A percentile compares a stretch with the other conserved stretches of the same genome.
Conservation (phyloP, 2,797 vertebrate genomes). For the Oryzias sinensis region DNA sequence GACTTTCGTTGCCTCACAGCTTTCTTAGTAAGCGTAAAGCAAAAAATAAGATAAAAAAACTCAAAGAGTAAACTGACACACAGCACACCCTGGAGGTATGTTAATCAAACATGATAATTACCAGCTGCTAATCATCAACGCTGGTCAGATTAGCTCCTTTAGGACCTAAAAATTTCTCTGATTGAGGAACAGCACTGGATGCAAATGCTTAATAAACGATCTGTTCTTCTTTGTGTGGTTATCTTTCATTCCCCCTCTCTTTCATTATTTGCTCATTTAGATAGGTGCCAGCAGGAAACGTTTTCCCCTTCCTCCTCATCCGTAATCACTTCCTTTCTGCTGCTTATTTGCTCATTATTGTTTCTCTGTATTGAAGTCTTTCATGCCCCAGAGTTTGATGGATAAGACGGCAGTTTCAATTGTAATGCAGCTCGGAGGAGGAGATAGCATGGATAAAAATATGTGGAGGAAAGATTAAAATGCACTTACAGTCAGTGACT, state of each 20-base stretch:
- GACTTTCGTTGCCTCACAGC: background rate
- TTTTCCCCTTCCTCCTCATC: slow-evolving; percentile 40
- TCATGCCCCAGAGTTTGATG: slow-evolving; percentile 45
- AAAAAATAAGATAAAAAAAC: slow-evolving; percentile 5
- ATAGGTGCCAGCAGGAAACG: slow-evolving; percentile 32
- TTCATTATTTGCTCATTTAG: slow-evolving; percentile 55
- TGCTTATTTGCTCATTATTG: slow-evolving; percentile 56
- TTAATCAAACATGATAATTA: slow-evolving; percentile 17
- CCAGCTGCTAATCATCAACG: slow-evolving; percentile 26
- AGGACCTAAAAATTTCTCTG: slow-evolving; percentile 3
- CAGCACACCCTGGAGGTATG: background rate
- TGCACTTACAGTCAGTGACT: too few relatives aligned
- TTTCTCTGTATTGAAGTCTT: slow-evolving; percentile 39
- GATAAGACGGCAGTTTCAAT: slow-evolving; percentile 54
- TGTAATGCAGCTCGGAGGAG: slow-evolving; percentile 17
- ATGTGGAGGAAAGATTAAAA: background rate
- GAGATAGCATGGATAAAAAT: background rate
- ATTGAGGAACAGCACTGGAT: slow-evolving; percentile 12
- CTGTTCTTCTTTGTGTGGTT: slow-evolving; percentile 17
- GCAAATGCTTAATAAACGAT: slow-evolving; percentile 28
- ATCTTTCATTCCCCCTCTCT: slow-evolving; percentile 22
- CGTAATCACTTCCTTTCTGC: slow-evolving; percentile 54
- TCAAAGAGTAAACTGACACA: slow-evolving; percentile 6
- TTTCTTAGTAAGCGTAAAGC: background rate
- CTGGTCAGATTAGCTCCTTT: slow-evolving; percentile 33